phyloP scores from a whole-genome alignment of 2,888 invertebrate species.

The Tenthredo mesomela region DNA sequence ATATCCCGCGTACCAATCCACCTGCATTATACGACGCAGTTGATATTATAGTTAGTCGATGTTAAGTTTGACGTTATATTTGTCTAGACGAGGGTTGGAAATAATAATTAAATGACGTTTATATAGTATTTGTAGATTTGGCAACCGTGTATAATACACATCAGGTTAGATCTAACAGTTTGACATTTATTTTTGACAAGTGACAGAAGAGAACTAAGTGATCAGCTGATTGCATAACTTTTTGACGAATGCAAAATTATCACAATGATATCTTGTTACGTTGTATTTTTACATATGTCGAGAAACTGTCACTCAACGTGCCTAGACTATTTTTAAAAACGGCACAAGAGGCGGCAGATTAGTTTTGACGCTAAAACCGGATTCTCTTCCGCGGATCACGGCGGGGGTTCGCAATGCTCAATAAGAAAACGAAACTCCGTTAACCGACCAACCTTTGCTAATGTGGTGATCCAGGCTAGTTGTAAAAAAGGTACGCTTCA shows the following conservation, averaged over 20 bases:
- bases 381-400: conserved; percentile 60
- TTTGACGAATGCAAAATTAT: conserved; percentile 62
- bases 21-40: conserved; percentile 67
- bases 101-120: conserved; percentile 37
- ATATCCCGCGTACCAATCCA: conserved; percentile 78
- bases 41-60: conserved; percentile 8
- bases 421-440: conserved; percentile 39
- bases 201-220: conserved; percentile 74
- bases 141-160: conserved; percentile 52
- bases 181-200: conserved; percentile 77
- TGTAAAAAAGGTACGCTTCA: conserved; percentile 76
- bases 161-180: conserved; percentile 68
- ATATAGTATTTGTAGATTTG: conserved; percentile 24
- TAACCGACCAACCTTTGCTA: conserved; percentile 76
- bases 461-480: conserved; percentile 75
- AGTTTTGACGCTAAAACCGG: conserved; percentile 64
- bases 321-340: conserved; percentile 66
- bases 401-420: conserved; percentile 53
- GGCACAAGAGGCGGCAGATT: conserved; percentile 59
- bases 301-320: conserved; percentile 57
- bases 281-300: conserved; percentile 5
- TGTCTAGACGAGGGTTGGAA: not conserved
- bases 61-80: not conserved
- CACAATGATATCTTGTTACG: conserved; percentile 14
- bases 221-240: conserved; percentile 79